Base-by-base conservation (phyloP, 2,888 invertebrate species). In the Agrilus biguttatus region DNA sequence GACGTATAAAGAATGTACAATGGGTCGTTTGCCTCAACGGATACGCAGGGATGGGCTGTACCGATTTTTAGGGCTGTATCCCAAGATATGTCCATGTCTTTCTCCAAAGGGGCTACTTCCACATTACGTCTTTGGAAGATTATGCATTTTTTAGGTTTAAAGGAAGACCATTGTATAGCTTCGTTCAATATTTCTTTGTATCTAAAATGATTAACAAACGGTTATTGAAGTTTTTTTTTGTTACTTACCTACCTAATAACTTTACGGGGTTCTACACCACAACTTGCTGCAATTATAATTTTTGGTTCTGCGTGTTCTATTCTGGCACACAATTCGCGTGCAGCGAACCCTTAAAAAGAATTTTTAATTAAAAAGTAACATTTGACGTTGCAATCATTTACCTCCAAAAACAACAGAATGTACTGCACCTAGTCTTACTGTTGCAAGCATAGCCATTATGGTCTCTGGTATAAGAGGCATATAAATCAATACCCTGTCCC, bases 341-440 rank as follows among this genome's bases (percentile, higher is more conserved):
- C 86, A 1, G 92, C 91, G 59, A 93, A 93, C 39, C 93, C 87
- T 83, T 65, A 53, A 57, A 41, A 44, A 23, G 14, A 40, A 8
- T 38, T 42, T 38, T 10, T 36, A 38, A 39, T 37, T 42, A 41
- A 8, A 28, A 3, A 28, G 10, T 28, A 28, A 28, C 10, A 28
- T 10, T 28, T 28, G 10, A 28, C 8, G 2, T 3, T 28, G 2
- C 3, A 28, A 10, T 10, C 41, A 14, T 34, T 37, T 34, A 82
- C 86, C 90, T 59, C 93, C 95, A 67, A 95, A 95, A 0, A 95
- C 93, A 0, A 93, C 85, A 0, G 90, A 90, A 61, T 95, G 93
- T n/a, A 90, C 73, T 2, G 90, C 93, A 0, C 93, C 95, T 8
- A 93, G 69, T 37, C 95, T 71, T 33, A 82, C 86, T 2, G 83